Evolutionary conservation across 2,888 invertebrate species (phyloP).

Genomic region (Cryptus viduatorius): DNA sequence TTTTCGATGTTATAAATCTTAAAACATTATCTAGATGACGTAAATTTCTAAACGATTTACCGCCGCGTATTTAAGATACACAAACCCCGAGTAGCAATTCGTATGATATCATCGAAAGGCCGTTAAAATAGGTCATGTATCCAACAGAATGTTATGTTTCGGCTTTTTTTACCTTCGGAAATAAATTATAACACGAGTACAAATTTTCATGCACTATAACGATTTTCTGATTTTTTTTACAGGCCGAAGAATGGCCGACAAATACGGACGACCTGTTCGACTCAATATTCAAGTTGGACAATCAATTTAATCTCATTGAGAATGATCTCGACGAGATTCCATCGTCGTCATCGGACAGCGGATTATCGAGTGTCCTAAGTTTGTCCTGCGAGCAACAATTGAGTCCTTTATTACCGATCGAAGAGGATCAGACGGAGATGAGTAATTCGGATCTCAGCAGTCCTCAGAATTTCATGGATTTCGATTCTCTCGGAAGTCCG

Average conservation of each 20-base stretch:
- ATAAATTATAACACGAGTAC: no score
- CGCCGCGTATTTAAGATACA: no score
- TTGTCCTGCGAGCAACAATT: constrained; percentile 86
- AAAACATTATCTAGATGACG: no score
- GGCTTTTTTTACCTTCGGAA: no score
- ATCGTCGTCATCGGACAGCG: constrained; percentile 89
- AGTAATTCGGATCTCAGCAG: constrained; percentile 76
- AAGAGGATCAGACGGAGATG: constrained; percentile 79
- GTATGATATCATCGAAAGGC: no score
- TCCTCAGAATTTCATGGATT: constrained; percentile 78
- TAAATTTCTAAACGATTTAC: no score
- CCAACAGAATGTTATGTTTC: no score
- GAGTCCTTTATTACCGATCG: constrained; percentile 85
- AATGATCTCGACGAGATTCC: constrained; percentile 87
- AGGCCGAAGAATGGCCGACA: constrained; percentile 85
- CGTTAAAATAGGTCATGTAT: no score
- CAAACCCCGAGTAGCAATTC: no score
- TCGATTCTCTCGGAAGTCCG: constrained; percentile 79
- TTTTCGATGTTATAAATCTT: no score
- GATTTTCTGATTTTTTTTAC: constrained; percentile 70
- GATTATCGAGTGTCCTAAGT: constrained; percentile 87
- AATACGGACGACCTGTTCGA: constrained; percentile 89
- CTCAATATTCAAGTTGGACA: constrained; percentile 88
- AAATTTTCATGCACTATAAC: background rate
- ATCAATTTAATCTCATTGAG: constrained; percentile 85